Evolutionary conservation across 30 jellyfish, hydroid and myxozoan species (phyloP), one percentile per base, ranked within the genome.

Genomic region (Catostylus mosaicus): DNA sequence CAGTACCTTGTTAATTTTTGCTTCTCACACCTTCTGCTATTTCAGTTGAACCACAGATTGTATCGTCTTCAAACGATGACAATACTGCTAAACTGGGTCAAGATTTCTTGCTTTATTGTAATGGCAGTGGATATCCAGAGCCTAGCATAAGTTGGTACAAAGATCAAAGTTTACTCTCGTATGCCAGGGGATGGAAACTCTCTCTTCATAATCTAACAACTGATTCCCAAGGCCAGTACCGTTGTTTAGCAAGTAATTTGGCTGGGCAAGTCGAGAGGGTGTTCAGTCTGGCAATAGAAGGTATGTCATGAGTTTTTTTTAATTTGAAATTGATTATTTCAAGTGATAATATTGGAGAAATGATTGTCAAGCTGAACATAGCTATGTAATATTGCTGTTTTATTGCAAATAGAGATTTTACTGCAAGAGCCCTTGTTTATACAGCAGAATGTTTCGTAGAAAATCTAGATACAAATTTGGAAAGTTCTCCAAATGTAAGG

Each of bases 171-270:
- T 14, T 24, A 3, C 23, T 75, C 0, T 19, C 32, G 27, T 3
- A 48, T 4, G 47, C 78, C 19, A 36, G 37, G 7, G 54, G 36
- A 14, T 72, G 83, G 40, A 61, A 37, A 27, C 79, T 86, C 43
- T 63, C 66, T 48, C 1, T 93, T 19, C 30, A 20, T 5, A 81
- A 80, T 38, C 73, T 78, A 10, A 77, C 86, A 7, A 37, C 88
- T 40, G 90, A 67, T 31, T 96, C 89, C 29, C 98, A 93, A 47
- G 98, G 98, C 18, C 97, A 82, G 46, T 93, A 87, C 77, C 68
- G 75, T 63, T 93, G 98, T 79, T 47, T 27, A 23, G 98, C 98
- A 32, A 75, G 89, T 2, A 93, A 93, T 48, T 37, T 67, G 59
- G 98, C 96, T 14, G 98, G 98, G 27, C 66, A 82, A 30, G 86